Base-by-base conservation (phyloP, 2,113 vertebrate species). In the Xiphophorus maculatus region DNA sequence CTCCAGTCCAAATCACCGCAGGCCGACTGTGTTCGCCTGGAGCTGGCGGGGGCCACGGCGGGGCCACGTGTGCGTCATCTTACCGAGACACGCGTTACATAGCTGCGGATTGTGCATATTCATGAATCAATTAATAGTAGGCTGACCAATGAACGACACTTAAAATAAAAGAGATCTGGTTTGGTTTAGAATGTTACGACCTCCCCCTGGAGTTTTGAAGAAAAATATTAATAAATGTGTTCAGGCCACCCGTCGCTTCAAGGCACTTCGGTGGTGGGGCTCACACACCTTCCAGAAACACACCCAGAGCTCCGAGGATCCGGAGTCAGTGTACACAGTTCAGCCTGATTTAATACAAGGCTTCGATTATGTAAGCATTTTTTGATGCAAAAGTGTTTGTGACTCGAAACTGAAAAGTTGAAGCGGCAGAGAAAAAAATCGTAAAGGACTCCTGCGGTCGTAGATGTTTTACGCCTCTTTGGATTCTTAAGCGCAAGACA, bases 1-100 rank as follows among this genome's bases (percentile, higher is more conserved):
- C 69, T 8, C 44, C 35, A 10, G 13, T 32, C 42, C 35, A 1
- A 35, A 19, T 5, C 30, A 32, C 68, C 37, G 51, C 64, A 13
- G 77, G 64, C 32, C 71, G 64, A 78, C 73, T 70, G 92, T 94
- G 94, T 95, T 89, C 91, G 92, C 93, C 88, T 0, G 29, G 30
- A 58, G 7, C 71, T 69, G 73, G 61, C 70, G 74, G 65, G 58
- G 64, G 35, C 68, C 58, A 54, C 14, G 19, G 42, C 30, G 0
- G 13, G 30, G 94, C 92, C 93, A 94, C 94, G 91, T 91, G 94
- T 95, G 93, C 93, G 94, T 48, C 44, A 48, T 48, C 15, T 48
- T 19, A 19, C 17, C 17, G 5, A 6, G 44, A 7, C 17, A 1
- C 1, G 17, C 33, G 19, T 48, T 19, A 6, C 44, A 6, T 19